These are phyloP conservation scores for Zaprionus ghesquierei DNA, from an alignment of 1,140 invertebrate genomes.

Conservation along the genomic window DNA sequence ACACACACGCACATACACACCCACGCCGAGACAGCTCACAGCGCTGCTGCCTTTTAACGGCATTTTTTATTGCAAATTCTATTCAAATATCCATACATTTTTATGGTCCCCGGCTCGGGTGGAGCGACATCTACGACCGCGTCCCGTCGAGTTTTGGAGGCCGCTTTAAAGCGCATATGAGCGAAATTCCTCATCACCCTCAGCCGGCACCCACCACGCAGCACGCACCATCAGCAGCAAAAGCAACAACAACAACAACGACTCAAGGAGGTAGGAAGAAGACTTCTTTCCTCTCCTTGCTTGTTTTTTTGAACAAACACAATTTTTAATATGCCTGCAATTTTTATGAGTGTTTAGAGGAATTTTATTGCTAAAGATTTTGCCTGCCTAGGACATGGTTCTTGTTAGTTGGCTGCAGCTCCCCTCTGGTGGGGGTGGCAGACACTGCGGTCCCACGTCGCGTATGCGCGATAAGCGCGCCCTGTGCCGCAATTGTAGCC, in stretches of 20 bases:
- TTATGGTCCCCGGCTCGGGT: conserved; percentile 54
- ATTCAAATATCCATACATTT: conserved; percentile 82
- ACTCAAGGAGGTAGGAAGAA: conserved; percentile 15
- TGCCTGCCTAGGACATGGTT: conserved; percentile 46
- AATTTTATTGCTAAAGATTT: conserved; percentile 82
- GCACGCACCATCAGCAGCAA: conserved; percentile 4
- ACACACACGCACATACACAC: conserved; percentile 12
- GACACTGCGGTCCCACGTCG: conserved; percentile 46
- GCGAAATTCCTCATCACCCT: conserved; percentile 39
- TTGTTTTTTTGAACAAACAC: conserved; percentile 69
- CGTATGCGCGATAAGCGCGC: conserved; percentile 73
- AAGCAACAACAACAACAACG: conserved; percentile 4
- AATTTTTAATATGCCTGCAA: conserved; percentile 82
- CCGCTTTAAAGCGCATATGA: conserved; percentile 69
- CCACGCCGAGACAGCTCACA: neutral
- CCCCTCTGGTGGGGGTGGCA: neutral
- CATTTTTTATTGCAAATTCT: conserved; percentile 82
- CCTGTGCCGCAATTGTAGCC: conserved; percentile 49
- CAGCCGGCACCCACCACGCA: conserved; percentile 3
- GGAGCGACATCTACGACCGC: conserved; percentile 33
- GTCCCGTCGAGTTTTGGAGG: conserved; percentile 23
- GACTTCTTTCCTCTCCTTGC: conserved; percentile 27
- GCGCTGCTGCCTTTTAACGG: conserved; percentile 67
- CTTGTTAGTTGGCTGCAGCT: conserved; percentile 29
- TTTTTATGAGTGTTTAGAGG: conserved; percentile 83